A percentile compares a stretch with the other conserved stretches of the same genome.
Evolutionary conservation across 37 sponge, comb jelly and placozoan species (phyloP).

Genomic region (Beroe forskalii): DNA sequence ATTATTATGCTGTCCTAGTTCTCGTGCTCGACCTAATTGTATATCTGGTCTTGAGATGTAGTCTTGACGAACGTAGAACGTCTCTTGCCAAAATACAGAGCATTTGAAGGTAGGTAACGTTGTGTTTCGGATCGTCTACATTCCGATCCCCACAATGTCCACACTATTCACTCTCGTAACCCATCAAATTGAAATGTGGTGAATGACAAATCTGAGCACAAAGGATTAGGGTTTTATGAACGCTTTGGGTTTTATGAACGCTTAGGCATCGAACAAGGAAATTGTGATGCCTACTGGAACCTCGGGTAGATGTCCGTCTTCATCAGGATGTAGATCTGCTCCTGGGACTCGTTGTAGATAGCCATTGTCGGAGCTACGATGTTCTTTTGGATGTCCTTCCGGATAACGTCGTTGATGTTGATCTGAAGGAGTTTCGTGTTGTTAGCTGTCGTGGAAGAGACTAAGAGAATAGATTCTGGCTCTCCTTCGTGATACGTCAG

Average conservation of each 20-base stretch:
- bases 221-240: too few relatives aligned
- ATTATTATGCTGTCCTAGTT: too few relatives aligned
- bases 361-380: conserved; percentile 36
- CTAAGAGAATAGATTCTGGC: background rate
- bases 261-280: background rate
- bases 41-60: too few relatives aligned
- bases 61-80: too few relatives aligned
- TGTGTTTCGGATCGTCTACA: too few relatives aligned
- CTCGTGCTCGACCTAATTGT: too few relatives aligned
- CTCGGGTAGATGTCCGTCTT: conserved; percentile 88
- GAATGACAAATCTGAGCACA: too few relatives aligned
- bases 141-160: too few relatives aligned
- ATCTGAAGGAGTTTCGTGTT: background rate
- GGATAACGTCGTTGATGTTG: conserved; percentile 55
- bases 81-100: background rate
- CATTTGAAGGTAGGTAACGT: background rate
- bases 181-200: too few relatives aligned
- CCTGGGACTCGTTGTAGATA: conserved; percentile 67
- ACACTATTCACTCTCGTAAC: too few relatives aligned
- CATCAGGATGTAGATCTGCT: conserved; percentile 83
- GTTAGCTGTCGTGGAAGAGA: background rate
- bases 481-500: background rate
- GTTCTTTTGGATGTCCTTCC: conserved; percentile 33
- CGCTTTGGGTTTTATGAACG: too few relatives aligned
- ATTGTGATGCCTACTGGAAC: conserved; percentile 46